Evolutionary conservation across 1,140 invertebrate genomes (phyloP), one percentile per base, ranked within the genome.

Genomic region (Panagrolaimus sp.): DNA sequence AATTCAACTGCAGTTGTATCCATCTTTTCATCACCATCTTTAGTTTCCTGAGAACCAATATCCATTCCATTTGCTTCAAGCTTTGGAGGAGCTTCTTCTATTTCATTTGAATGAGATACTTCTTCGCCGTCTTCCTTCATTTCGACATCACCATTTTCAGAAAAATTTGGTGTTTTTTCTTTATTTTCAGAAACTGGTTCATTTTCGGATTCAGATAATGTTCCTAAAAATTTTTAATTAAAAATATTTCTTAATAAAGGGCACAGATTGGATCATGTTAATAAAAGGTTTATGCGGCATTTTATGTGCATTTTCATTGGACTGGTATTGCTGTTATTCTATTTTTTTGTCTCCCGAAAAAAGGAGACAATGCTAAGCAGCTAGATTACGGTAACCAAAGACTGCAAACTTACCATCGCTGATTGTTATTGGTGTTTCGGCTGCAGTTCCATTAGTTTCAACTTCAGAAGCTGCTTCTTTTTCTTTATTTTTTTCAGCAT

Each of bases 181-280:
- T 7, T 15, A 15, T n/a, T 52, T 24, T 7, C 26, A 15, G 48
- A 0, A 7, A 24, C n/a, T 1, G 9, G n/a, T 46, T n/a, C n/a
- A 7, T n/a, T 24, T 14, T 52, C 14, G 8, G 9, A 52, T 52
- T 52, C 48, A 1, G 48, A 8, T 52, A 21, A 21, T 7, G 26
- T 24, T 21, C 48, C 48, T 52, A 24, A 24, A 52, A 52, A 15
- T 8, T 21, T 24, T 21, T 15, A 17, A 5, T 52, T 5, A 52
- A 21, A 21, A 52, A 2, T 52, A 52, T 46, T n/a, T n/a, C n/a
- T n/a, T n/a, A n/a, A n/a, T n/a, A n/a, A 1, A 24, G 48, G 48
- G 17, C 48, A 21, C 48, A 52, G 48, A 52, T 21, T 52, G n/a
- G 48, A 52, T 52, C 48, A 52, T 52, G n/a, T n/a, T 52, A 24